phyloP scores from a whole-genome alignment of 2,797 vertebrate genomes.

The Loris lydekkerianus region DNA sequence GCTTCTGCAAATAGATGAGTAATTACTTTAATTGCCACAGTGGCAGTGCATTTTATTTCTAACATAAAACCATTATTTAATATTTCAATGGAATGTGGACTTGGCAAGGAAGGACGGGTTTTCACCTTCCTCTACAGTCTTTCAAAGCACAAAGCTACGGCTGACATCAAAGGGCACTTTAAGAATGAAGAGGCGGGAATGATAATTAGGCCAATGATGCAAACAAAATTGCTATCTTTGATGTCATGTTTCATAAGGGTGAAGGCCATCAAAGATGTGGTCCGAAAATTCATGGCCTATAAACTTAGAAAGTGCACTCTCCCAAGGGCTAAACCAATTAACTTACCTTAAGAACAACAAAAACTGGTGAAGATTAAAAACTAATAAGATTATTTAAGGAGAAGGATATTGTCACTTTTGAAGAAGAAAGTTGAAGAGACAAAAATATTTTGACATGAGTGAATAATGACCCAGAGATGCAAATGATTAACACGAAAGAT shows the following conservation, averaged over 20 bases:
- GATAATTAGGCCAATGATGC: conserved; percentile 72
- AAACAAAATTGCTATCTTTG: conserved; percentile 72
- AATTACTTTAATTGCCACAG: conserved; percentile 61
- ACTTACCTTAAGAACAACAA: conserved; percentile 37
- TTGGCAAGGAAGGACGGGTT: conserved; percentile 9
- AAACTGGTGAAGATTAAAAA: conserved; percentile 52
- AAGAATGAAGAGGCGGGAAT: conserved; percentile 63
- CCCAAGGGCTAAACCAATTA: conserved; percentile 66
- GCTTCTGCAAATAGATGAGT: conserved; percentile 54
- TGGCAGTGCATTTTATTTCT: conserved; percentile 30
- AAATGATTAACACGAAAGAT: conserved; percentile 26
- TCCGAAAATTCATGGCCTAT: conserved; percentile 52
- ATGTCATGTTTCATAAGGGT: conserved; percentile 74
- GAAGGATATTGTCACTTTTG: conserved; percentile 25
- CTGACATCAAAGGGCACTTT: conserved; percentile 72
- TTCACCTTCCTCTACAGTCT: conserved; percentile 34
- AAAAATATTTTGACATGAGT: conserved; percentile 51
- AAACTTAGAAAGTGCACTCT: conserved; percentile 14
- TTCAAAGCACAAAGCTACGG: conserved; percentile 47
- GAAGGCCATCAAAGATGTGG: conserved; percentile 55
- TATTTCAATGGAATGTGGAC: conserved; percentile 36
- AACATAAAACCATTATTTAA: conserved; percentile 66
- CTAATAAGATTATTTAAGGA: conserved; percentile 51
- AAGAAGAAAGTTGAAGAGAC: conserved; percentile 23
- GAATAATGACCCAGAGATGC: neutral